Evolutionary conservation across 1,140 invertebrate genomes (phyloP), one percentile per base, ranked within the genome.

Genomic region (Drosophila pseudoobscura): DNA sequence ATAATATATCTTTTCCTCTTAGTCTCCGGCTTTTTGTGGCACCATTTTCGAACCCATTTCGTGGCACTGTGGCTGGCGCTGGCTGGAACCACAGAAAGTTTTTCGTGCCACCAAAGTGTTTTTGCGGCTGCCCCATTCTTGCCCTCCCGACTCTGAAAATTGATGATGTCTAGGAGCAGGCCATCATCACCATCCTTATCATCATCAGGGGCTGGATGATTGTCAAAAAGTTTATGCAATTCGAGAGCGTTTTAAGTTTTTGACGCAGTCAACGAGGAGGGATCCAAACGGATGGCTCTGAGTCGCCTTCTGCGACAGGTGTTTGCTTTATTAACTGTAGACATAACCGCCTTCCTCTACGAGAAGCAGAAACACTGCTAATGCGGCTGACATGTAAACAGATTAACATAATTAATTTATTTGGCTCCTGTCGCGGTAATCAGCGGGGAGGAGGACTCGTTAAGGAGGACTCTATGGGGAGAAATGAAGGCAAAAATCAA

Each of bases 341-440:
- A 24, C 31, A 17, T 17, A 17, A 17, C 17, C 17, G 0, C 17
- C 17, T 17, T 1, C 17, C 17, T 17, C 17, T 17, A 17, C 1
- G 17, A 17, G 17, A 17, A 17, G 17, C 17, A 17, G 17, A 17
- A 17, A 17, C 17, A 17, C 17, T 17, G 17, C 17, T 17, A 17
- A 17, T 17, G 17, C 17, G 17, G 61, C 61, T 84, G 80, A 61
- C 80, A 84, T 88, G 78, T 88, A 82, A 87, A 88, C 78, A 87
- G 82, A 87, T 87, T 87, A 87, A 82, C 83, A 87, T 87, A 87
- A 87, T 87, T 87, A 87, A 87, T 87, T 87, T 88, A 87, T 87
- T 78, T 75, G 83, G 45, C 35, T 61, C 46, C 47, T 55, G 72
- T 15, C 35, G 13, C 8, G 15, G 7, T 20, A 55, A 68, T 17